phyloP scores from a whole-genome alignment of 35 echinoderm and acorn worm genomes.

The Diadema setosum region DNA sequence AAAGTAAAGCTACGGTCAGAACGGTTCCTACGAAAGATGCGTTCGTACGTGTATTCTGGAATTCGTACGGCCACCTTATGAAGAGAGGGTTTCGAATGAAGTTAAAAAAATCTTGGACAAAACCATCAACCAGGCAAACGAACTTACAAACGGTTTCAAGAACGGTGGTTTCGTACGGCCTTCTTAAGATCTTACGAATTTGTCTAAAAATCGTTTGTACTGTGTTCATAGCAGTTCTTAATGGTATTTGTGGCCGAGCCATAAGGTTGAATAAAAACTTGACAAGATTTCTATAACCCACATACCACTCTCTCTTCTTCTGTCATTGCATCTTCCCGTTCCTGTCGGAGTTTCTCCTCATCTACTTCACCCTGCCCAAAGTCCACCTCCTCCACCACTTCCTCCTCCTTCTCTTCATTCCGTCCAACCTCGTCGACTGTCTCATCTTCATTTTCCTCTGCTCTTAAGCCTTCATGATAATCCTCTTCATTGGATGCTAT shows the following conservation, averaged over 20 bases:
- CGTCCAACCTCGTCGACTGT: background rate
- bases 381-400: background rate
- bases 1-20: too few relatives aligned
- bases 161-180: background rate
- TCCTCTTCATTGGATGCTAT: background rate
- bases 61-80: too few relatives aligned
- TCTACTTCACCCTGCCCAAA: slow-evolving; percentile 12
- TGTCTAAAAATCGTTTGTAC: background rate
- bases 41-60: too few relatives aligned
- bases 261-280: background rate
- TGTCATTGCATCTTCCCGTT: slow-evolving; percentile 31
- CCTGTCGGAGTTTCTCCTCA: slow-evolving; percentile 39
- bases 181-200: too few relatives aligned
- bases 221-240: background rate
- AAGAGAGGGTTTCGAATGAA: too few relatives aligned
- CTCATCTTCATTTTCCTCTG: slow-evolving; percentile 48
- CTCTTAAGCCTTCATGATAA: slow-evolving; percentile 6
- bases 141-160: background rate
- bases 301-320: slow-evolving; percentile 39
- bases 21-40: too few relatives aligned
- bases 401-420: background rate
- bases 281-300: background rate
- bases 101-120: too few relatives aligned
- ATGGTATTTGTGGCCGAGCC: too few relatives aligned
- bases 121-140: background rate